phyloP scores from a whole-genome alignment of 2,113 vertebrate genomes.

The Aspiorhynchus laticeps region DNA sequence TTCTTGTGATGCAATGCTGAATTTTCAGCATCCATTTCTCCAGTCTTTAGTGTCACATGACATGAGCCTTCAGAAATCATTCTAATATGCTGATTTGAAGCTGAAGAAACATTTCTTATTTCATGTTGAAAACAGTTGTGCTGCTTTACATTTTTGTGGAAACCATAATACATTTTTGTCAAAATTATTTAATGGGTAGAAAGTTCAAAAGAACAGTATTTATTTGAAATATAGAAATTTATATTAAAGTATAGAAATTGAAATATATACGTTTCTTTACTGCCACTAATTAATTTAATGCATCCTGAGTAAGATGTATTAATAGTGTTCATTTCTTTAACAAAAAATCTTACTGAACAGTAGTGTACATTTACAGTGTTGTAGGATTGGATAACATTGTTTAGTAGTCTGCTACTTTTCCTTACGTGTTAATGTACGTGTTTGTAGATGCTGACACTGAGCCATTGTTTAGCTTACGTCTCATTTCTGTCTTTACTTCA shows the following conservation, averaged over 20 bases:
- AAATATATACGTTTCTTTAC: background rate
- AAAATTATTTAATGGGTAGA: too few species aligned
- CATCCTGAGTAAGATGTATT: background rate
- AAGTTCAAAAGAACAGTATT: background rate
- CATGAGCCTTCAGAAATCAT: too few species aligned
- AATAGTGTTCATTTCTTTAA: background rate
- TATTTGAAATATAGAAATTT: background rate
- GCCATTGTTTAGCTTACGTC: fast-evolving
- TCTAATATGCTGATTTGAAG: too few species aligned
- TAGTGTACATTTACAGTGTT: background rate
- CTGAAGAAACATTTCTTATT: too few species aligned
- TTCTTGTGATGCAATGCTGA: too few species aligned
- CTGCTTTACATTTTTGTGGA: too few species aligned
- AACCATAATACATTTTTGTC: too few species aligned
- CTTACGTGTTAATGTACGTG: background rate
- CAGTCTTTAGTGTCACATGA: too few species aligned
- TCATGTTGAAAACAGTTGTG: too few species aligned
- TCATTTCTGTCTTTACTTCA: constrained; percentile 18
- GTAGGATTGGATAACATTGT: background rate
- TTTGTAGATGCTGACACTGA: background rate
- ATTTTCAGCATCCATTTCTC: too few species aligned
- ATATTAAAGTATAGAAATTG: too few species aligned
- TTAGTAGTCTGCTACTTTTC: background rate
- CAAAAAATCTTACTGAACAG: background rate
- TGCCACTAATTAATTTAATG: background rate